These are phyloP conservation scores for Hyperoplus immaculatus DNA, from an alignment of 2,797 vertebrate genomes.

Conservation along the genomic window DNA sequence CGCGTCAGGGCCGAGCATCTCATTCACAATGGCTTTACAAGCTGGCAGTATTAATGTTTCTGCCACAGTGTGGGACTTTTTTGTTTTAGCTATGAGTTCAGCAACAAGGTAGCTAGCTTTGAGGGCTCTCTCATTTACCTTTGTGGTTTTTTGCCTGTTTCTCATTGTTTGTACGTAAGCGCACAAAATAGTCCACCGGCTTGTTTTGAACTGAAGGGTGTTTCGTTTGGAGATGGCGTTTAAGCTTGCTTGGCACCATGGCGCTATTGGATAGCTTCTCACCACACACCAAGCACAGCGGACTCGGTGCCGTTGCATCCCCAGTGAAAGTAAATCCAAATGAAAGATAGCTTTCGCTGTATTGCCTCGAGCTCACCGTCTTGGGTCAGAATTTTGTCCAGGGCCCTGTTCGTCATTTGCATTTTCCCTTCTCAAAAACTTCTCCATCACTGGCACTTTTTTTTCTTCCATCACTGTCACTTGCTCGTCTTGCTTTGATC, in stretches of 20 bases:
- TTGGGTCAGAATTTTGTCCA: too few relatives aligned
- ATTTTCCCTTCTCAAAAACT: too few relatives aligned
- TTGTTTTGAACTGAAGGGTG: background rate
- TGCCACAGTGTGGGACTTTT: slow-evolving; percentile 1
- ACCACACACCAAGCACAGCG: background rate
- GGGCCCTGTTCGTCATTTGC: too few relatives aligned
- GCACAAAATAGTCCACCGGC: background rate
- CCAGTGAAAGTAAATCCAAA: background rate
- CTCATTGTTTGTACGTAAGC: background rate
- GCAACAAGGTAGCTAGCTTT: background rate
- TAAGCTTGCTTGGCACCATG: background rate
- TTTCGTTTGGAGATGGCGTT: background rate
- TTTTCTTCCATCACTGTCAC: too few relatives aligned
- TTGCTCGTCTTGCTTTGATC: too few relatives aligned
- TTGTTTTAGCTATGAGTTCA: background rate
- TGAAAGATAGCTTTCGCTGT: slow-evolving; percentile 1
- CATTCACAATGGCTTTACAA: background rate
- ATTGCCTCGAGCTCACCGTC: background rate
- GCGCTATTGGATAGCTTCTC: background rate
- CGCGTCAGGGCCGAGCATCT: background rate
- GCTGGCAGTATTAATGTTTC: background rate
- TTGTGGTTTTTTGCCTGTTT: slow-evolving; percentile 4
- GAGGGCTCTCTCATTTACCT: background rate
- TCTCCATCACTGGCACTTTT: too few relatives aligned
- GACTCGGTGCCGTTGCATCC: background rate